phyloP scores from a whole-genome alignment of 2,113 vertebrate species.

The Arvicanthis niloticus region DNA sequence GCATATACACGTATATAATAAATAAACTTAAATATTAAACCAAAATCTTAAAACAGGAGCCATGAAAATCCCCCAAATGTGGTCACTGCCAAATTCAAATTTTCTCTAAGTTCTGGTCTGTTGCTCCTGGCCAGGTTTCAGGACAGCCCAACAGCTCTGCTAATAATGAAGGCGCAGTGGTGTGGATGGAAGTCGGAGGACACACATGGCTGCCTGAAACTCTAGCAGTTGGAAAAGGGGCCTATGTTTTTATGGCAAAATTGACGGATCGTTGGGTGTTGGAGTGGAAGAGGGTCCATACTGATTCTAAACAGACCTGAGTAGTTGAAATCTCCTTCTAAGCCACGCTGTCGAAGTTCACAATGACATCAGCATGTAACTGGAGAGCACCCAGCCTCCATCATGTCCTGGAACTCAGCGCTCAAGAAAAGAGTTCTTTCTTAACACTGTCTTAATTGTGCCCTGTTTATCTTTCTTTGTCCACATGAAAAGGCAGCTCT shows the following conservation, averaged over 20 bases:
- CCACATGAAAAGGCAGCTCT: constrained; percentile 42
- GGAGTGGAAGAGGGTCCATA: neutral
- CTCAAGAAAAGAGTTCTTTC: neutral
- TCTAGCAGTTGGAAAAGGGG: constrained; percentile 18
- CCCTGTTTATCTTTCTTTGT: constrained; percentile 52
- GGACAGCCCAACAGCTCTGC: constrained; percentile 45
- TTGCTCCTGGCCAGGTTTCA: constrained; percentile 62
- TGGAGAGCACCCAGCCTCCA: neutral
- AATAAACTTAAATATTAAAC: neutral
- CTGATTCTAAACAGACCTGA: constrained; percentile 52
- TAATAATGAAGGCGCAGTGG: constrained; percentile 22
- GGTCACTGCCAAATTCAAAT: constrained; percentile 59
- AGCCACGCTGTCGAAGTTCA: constrained; percentile 3
- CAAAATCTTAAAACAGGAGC: constrained; percentile 54
- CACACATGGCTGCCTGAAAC: fast-evolving
- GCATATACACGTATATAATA: neutral
- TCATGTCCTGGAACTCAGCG: neutral
- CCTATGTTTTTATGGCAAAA: constrained; percentile 64
- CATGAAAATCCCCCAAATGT: constrained; percentile 2
- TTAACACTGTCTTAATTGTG: neutral
- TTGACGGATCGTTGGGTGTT: neutral
- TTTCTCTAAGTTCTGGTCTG: constrained; percentile 59
- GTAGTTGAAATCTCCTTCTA: constrained; percentile 65
- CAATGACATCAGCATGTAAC: constrained; percentile 39
- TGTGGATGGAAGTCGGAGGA: neutral